Evolutionary conservation across 2,113 vertebrate genomes (phyloP).

Genomic region (Podarcis cretensis): DNA sequence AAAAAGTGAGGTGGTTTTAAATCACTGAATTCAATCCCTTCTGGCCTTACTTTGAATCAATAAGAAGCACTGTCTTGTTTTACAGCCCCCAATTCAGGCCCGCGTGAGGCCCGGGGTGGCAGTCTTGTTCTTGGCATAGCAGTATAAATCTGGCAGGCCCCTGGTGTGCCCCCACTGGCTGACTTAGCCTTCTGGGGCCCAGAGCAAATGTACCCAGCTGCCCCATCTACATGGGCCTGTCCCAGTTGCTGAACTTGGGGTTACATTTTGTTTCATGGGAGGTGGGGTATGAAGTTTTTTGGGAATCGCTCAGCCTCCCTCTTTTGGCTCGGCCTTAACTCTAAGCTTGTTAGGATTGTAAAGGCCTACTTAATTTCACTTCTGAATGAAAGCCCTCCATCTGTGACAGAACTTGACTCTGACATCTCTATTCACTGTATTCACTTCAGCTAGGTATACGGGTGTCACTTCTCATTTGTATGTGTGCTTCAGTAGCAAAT

Average conservation of each 20-base stretch:
- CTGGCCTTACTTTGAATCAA: neutral
- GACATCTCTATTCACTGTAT: conserved; percentile 44
- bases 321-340: neutral
- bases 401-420: conserved; percentile 48
- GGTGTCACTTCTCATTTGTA: conserved; percentile 48
- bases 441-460: conserved; percentile 27
- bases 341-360: neutral
- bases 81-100: neutral
- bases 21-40: neutral
- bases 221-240: no score
- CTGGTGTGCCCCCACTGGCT: no score
- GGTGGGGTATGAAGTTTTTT: neutral
- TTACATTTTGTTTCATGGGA: neutral
- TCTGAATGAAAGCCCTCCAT: conserved; percentile 18
- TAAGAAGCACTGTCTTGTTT: neutral
- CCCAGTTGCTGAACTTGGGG: neutral
- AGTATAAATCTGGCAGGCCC: no score
- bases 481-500: conserved; percentile 54
- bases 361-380: neutral
- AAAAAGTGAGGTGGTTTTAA: neutral
- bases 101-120: no score
- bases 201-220: no score
- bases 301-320: neutral
- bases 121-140: no score
- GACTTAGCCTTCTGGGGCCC: no score